These are phyloP conservation scores for Eulemur albifrons DNA, from an alignment of 2,797 vertebrate genomes.

Conservation along the genomic window DNA sequence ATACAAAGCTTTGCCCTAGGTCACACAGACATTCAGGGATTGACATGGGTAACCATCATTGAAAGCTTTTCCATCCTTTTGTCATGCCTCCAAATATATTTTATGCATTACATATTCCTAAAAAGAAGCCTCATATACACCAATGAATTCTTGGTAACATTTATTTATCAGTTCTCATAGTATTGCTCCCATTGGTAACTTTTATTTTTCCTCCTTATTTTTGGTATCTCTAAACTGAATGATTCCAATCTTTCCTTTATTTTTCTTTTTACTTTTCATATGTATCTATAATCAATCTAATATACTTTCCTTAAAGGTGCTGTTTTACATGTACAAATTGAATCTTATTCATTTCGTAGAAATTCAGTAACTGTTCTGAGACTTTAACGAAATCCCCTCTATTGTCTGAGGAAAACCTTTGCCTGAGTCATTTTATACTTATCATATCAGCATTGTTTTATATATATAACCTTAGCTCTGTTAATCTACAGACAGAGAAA, in stretches of 20 bases:
- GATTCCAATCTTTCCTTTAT: background rate
- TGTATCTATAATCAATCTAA: background rate
- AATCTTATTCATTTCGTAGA: background rate
- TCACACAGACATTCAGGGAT: background rate
- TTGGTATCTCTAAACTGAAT: background rate
- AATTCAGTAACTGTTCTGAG: background rate
- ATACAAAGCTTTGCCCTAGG: background rate
- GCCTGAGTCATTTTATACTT: background rate
- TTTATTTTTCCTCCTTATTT: background rate
- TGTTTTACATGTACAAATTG: background rate
- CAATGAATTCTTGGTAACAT: background rate
- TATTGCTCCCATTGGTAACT: background rate
- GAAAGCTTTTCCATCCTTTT: background rate
- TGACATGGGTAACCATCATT: background rate
- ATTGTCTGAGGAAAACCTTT: background rate
- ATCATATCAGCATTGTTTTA: background rate
- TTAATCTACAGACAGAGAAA: background rate
- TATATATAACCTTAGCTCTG: background rate
- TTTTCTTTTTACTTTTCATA: background rate
- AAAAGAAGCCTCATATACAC: background rate
- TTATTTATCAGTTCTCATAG: background rate
- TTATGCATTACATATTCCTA: background rate
- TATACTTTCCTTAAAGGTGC: background rate
- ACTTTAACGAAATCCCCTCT: background rate
- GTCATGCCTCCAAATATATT: background rate